Evolutionary conservation across 2,888 invertebrate genomes (phyloP).

Genomic region (Drosophila lutescens): DNA sequence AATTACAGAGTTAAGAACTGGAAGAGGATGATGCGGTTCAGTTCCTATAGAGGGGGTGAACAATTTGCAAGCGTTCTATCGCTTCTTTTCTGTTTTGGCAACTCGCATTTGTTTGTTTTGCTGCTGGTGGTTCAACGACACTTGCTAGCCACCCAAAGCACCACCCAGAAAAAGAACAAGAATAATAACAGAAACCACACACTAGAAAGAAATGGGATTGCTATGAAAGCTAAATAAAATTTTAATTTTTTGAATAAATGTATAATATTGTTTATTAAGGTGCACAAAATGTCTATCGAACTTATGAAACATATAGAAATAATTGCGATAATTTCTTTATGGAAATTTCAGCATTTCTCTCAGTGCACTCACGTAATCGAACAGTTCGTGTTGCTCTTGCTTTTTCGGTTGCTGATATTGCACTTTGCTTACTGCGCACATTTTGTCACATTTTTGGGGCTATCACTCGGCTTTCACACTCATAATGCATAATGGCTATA

Average conservation of each 20-base stretch:
- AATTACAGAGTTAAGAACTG: slow-evolving; percentile 4
- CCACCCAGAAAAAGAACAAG: slow-evolving; percentile 8
- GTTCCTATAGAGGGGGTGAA: slow-evolving; percentile 3
- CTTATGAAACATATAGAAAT: background rate
- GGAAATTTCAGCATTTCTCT: background rate
- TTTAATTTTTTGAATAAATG: too few species aligned
- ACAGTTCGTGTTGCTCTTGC: slow-evolving; percentile 17
- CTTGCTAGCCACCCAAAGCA: slow-evolving; percentile 6
- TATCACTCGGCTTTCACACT: slow-evolving; percentile 4
- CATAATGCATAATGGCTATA: slow-evolving; percentile 1
- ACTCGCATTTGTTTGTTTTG: slow-evolving; percentile 16
- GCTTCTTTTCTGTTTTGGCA: slow-evolving; percentile 9
- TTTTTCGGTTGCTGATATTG: slow-evolving; percentile 28
- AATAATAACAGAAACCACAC: slow-evolving; percentile 6
- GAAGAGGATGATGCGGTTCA: background rate
- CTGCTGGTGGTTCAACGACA: slow-evolving; percentile 40
- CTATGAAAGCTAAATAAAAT: background rate
- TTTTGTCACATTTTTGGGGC: slow-evolving; percentile 26
- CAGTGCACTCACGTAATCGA: slow-evolving; percentile 25
- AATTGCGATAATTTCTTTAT: background rate
- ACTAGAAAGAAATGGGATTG: background rate
- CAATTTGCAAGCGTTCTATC: slow-evolving; percentile 18
- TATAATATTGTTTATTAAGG: too few species aligned
- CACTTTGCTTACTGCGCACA: slow-evolving; percentile 33
- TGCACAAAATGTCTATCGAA: too few species aligned